Evolutionary conservation across 2,797 vertebrate genomes (phyloP), one percentile per base, ranked within the genome.

Genomic region (Psittacula echo): DNA sequence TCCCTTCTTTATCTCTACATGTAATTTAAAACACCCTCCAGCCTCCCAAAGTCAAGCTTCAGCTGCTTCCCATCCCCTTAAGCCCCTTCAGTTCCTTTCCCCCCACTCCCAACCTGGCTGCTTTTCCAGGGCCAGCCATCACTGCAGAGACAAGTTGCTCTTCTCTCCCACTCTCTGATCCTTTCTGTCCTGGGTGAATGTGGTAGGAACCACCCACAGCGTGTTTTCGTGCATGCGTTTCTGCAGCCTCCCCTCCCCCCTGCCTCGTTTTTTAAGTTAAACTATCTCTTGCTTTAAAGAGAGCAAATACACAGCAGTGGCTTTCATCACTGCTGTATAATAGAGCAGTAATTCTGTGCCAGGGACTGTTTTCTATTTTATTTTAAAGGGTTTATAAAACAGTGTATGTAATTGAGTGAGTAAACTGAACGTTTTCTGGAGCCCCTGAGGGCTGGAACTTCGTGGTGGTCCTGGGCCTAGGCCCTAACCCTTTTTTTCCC

Each of bases 341-440:
- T 95, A 96, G 95, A 96, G 96, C 95, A 97, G 91, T 95, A 94
- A 96, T 95, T 98, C 96, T 87, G 95, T 97, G 93, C 96, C 96
- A 97, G 95, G 93, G 93, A 94, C 94, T 97, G 97, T 97, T 97
- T 97, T 96, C 96, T 97, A 97, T 97, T 97, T 97, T 94, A 96
- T 97, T 97, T 96, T 96, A 97, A 96, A 96, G 95, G 96, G 88
- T 94, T 97, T 98, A 96, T 97, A 96, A 97, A 97, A 96, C 96
- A 92, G 94, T 91, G 93, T 96, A 96, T 96, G 85, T 97, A 96
- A 97, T 96, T 97, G 97, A 97, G 96, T 97, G 96, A 96, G 92
- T 96, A 97, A 97, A 97, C 94, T 96, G 93, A 97, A 94, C 79
- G 81, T 97, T 96, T 97, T 96, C 94, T 95, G 94, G 91, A 94